Evolutionary conservation across 2,888 invertebrate species (phyloP).

Genomic region (Ophion obscuratus): DNA sequence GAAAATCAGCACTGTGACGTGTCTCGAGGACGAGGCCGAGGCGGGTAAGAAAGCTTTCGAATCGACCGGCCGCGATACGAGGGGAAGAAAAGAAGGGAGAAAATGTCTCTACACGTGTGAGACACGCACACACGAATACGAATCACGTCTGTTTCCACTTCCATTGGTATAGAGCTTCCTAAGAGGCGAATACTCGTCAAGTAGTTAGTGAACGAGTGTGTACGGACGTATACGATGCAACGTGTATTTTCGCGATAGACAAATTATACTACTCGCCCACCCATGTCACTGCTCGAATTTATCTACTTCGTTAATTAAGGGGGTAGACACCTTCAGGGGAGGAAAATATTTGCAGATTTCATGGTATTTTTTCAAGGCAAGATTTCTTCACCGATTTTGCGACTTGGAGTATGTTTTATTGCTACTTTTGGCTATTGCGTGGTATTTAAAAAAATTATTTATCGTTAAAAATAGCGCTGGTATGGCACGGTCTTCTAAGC

Average conservation of each 20-base stretch:
- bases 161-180: not conserved
- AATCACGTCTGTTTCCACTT: slow-evolving; percentile 25
- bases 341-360: too few species aligned
- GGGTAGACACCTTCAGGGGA: too few species aligned
- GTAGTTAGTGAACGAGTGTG: slow-evolving; percentile 47
- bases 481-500: too few species aligned
- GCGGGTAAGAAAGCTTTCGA: slow-evolving; percentile 59
- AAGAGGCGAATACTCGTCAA: slow-evolving; percentile 29
- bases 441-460: too few species aligned
- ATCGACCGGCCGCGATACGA: slow-evolving; percentile 52
- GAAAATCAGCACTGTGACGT: slow-evolving; percentile 41
- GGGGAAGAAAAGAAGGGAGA: not conserved
- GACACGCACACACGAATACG: too few species aligned
- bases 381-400: too few species aligned
- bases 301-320: not conserved
- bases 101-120: not conserved
- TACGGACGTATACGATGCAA: slow-evolving; percentile 22
- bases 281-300: not conserved
- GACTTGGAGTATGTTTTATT: too few species aligned
- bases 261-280: not conserved
- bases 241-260: not conserved
- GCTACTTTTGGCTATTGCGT: too few species aligned
- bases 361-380: too few species aligned
- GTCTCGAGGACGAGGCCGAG: slow-evolving; percentile 26
- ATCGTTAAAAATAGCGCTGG: too few species aligned